Conservation (phyloP, 2,797 vertebrate genomes). For the Siniperca undulata region DNA sequence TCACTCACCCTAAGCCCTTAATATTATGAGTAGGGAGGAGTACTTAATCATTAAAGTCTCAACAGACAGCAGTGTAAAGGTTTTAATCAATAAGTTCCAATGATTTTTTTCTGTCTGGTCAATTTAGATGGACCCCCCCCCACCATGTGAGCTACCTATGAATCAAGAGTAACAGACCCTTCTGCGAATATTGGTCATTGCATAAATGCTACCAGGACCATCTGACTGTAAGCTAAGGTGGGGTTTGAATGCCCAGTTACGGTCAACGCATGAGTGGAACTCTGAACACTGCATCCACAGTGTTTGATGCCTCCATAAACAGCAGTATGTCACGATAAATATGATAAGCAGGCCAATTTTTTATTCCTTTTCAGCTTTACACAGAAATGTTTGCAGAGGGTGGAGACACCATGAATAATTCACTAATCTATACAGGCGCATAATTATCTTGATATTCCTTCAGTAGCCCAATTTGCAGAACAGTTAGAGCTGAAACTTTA, state of each 20-base stretch:
- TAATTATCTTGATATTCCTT: slow-evolving; percentile 68
- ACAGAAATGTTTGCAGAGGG: slow-evolving; percentile 62
- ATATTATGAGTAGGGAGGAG: slow-evolving; percentile 53
- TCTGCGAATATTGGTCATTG: slow-evolving; percentile 68
- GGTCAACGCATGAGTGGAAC: slow-evolving; percentile 40
- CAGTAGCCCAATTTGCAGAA: slow-evolving; percentile 61
- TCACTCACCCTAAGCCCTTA: slow-evolving; percentile 64
- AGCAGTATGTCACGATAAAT: slow-evolving; percentile 51
- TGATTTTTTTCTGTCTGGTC: slow-evolving; percentile 64
- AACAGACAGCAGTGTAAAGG: slow-evolving; percentile 56
- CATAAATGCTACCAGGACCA: slow-evolving; percentile 74
- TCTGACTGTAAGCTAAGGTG: slow-evolving; percentile 69
- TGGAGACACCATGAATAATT: slow-evolving; percentile 73
- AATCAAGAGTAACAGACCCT: slow-evolving; percentile 57
- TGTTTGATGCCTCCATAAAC: slow-evolving; percentile 40
- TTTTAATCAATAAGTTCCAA: slow-evolving; percentile 72
- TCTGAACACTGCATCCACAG: slow-evolving; percentile 25
- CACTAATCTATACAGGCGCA: slow-evolving; percentile 57
- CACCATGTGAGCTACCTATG: slow-evolving; percentile 54
- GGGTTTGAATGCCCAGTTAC: slow-evolving; percentile 52
- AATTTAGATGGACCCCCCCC: slow-evolving; percentile 42
- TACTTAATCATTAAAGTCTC: slow-evolving; percentile 70
- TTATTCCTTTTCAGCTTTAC: slow-evolving; percentile 57
- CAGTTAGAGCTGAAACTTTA: slow-evolving; percentile 54
- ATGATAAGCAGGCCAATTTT: slow-evolving; percentile 58